Percentiles rank a stretch among this genome's conserved stretches.
Conservation (phyloP, 2,113 vertebrate genomes). For the Trachemys scripta region DNA sequence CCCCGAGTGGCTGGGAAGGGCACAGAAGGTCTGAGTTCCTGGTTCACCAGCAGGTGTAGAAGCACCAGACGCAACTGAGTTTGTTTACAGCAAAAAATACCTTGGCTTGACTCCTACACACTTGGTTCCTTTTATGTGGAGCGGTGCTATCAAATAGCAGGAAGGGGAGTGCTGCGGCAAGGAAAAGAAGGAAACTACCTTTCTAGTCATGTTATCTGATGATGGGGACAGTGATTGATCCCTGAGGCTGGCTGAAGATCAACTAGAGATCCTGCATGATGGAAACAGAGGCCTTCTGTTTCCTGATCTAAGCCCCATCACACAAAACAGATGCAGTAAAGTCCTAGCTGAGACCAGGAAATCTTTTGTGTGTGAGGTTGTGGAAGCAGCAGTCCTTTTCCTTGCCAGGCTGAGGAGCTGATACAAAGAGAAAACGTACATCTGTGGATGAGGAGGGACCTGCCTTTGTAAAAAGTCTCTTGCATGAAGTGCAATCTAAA, state of each 20-base stretch:
- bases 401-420: not conserved
- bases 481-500: fast-evolving
- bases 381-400: fast-evolving
- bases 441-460: not conserved
- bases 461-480: not conserved
- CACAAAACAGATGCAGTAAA: slow-evolving; percentile 54
- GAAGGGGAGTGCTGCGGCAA: not conserved
- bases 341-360: slow-evolving; percentile 36
- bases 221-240: fast-evolving
- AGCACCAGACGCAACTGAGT: not conserved
- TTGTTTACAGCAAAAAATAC: not conserved
- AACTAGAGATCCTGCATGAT: slow-evolving; percentile 51
- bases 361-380: slow-evolving; percentile 6
- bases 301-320: slow-evolving; percentile 20
- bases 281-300: slow-evolving; percentile 47
- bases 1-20: not conserved
- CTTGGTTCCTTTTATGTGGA: not conserved
- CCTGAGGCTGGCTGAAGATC: slow-evolving; percentile 10
- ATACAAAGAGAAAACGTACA: not conserved
- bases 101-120: not conserved
- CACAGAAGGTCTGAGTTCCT: not conserved
- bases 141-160: not conserved
- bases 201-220: fast-evolving
- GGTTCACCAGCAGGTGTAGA: not conserved
- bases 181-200: not conserved